Evolutionary conservation across 2,888 invertebrate species (phyloP), one percentile per base, ranked within the genome.

Genomic region (Drosophila demipolita): DNA sequence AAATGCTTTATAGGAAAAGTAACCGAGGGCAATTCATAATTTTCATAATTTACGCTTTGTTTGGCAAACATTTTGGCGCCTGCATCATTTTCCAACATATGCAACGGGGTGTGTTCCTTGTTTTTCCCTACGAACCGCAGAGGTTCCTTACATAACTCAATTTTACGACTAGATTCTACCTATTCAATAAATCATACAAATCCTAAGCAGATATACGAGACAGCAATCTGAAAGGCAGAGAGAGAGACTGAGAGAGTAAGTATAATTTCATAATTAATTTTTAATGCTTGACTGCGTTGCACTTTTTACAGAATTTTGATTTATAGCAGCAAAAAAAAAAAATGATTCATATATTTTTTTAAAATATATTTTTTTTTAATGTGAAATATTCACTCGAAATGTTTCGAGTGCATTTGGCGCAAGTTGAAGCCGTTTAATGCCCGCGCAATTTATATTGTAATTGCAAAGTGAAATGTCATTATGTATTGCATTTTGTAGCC

Each of bases 41-140:
- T 86, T 86, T 87, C 88, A 87, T 87, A 87, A 87, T 87, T 87
- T 87, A 88, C 86, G 86, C 86, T 86, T 87, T 87, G 86, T 88
- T 87, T 87, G 78, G 71, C 88, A 78, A 86, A 88, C 88, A 87
- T 77, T 79, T 87, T 87, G 85, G 85, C 85, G 85, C 87, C 85
- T 83, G 54, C 53, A 66, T 68, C 42, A 38, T 81, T 83, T 83
- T 83, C 66, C 80, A 57, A 53, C 61, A 50, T 62, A 50, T 75
- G 69, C 65, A 59, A 70, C 76, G 70, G 84, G 84, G 82, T 88
- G 88, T 65, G 78, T 77, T 54, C 38, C 63, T 66, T 70, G 66
- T 75, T 66, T 73, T 71, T 64, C 60, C 77, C 71, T 74, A 50
- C 20, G 81, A 84, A 83, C 81, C 84, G 70, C 75, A 80, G 78